Conservation (phyloP, 2,797 vertebrate genomes). For the Xenopus petersii region DNA sequence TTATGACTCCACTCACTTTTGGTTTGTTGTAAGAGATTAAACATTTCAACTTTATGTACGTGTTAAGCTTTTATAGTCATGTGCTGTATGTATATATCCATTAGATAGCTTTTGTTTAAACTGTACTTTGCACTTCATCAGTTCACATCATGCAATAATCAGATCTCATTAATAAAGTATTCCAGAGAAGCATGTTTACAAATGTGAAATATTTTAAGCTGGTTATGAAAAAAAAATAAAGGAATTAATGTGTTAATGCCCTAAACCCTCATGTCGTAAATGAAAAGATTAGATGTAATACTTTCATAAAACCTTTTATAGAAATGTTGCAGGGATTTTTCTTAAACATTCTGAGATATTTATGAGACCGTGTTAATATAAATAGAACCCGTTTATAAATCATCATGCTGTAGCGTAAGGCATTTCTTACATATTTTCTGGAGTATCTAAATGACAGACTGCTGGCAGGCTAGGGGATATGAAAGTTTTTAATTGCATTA, state of each 20-base stretch:
- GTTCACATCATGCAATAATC: too few relatives aligned
- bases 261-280: conserved; percentile 5
- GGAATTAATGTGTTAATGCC: background rate
- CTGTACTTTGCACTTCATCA: too few relatives aligned
- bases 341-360: conserved; percentile 13
- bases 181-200: background rate
- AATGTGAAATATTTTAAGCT: background rate
- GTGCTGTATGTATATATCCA: too few relatives aligned
- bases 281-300: conserved; percentile 22
- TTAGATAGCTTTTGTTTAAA: too few relatives aligned
- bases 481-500: background rate
- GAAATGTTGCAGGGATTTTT: conserved; percentile 2
- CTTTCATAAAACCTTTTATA: background rate
- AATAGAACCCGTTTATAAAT: conserved; percentile 20
- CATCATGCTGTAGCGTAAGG: conserved; percentile 4
- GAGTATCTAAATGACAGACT: background rate
- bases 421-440: background rate
- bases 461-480: background rate
- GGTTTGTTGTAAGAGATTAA: too few relatives aligned
- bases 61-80: too few relatives aligned
- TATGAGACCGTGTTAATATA: background rate
- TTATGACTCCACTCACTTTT: too few relatives aligned
- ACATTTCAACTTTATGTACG: too few relatives aligned
- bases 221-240: background rate
- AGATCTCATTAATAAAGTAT: background rate